Conservation (phyloP, 2,888 invertebrate species). For the Acholoe squamosa region DNA sequence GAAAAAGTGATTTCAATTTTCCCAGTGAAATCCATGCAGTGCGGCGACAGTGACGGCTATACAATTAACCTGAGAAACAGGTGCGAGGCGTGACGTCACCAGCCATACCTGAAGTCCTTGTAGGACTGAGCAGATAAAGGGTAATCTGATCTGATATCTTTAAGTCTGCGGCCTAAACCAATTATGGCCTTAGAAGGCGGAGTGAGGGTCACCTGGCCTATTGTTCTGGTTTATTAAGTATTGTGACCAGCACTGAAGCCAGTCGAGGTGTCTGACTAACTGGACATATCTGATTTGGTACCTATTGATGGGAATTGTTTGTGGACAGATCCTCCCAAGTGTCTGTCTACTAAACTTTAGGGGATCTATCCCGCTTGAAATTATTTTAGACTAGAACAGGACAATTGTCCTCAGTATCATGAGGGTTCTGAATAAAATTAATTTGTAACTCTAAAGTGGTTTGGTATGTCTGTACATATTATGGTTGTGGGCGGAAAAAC, state of each 20-base stretch:
- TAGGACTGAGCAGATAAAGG: slow-evolving; percentile 7
- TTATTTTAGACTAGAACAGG: no score
- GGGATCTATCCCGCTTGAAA: no score
- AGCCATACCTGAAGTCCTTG: slow-evolving; percentile 3
- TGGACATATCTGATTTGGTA: background rate
- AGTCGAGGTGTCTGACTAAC: background rate
- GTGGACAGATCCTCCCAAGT: no score
- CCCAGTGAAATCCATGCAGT: background rate
- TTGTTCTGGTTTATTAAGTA: background rate
- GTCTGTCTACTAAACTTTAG: no score
- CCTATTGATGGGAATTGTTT: no score
- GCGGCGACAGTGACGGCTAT: background rate
- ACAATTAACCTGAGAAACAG: background rate
- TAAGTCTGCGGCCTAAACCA: slow-evolving; percentile 21
- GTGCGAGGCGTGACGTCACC: slow-evolving; percentile 5
- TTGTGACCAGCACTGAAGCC: background rate
- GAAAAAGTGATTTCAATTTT: background rate
- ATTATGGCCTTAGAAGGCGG: background rate
- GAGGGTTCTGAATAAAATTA: no score
- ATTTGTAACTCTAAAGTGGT: no score
- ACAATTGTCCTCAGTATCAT: no score
- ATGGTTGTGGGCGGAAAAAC: no score
- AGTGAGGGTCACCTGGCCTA: background rate
- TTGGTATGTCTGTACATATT: no score
- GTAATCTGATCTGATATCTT: background rate